Base-by-base conservation (phyloP, 1,140 invertebrate genomes). In the Zaprionus africanus region DNA sequence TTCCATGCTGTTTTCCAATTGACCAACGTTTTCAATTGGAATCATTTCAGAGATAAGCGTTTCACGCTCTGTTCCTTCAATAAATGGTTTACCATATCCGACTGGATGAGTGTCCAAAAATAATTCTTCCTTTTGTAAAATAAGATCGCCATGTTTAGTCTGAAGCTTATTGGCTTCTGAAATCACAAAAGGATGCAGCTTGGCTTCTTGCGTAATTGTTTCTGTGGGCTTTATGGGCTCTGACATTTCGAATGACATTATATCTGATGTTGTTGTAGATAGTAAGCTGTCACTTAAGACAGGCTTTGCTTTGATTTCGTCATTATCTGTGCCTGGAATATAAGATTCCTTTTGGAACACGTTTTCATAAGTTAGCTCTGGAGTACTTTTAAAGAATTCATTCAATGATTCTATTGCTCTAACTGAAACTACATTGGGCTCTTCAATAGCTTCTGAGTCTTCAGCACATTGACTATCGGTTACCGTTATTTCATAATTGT, bases 61-160 rank as follows among this genome's bases (percentile, higher is more conserved):
- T 71, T 90, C 86, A n/a, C 43, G 58, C 11, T 78, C 43, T 11
- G 82, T 67, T 11, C 82, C 82, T 36, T 85, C 85, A 62, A 84
- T 78, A 43, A 90, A 87, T 7, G 66, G 49, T 56, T 91, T 92
- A 22, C 84, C 85, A 61, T 91, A 76, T 7, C 17, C 43, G 19
- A 58, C 13, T 11, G 15, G n/a, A 28, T 69, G 31, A 9, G 22
- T 34, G 4, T 43, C 28, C 7, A 51, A 31, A 6, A 90, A 74
- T 3, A 28, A 38, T 9, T 79, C 64, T 69, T 88, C 85, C 17
- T 81, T 90, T 34, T 79, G 78, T 56, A 88, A 58, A 1, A 90
- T 46, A 12, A 75, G 4, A 1, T 85, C 70, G 59, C 74, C 58
- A 4, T 13, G 9, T 38, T 72, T 38, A 6, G 82, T 66, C 13